Conservation (phyloP, 2,113 vertebrate species). For the Peromyscus polionotus region DNA sequence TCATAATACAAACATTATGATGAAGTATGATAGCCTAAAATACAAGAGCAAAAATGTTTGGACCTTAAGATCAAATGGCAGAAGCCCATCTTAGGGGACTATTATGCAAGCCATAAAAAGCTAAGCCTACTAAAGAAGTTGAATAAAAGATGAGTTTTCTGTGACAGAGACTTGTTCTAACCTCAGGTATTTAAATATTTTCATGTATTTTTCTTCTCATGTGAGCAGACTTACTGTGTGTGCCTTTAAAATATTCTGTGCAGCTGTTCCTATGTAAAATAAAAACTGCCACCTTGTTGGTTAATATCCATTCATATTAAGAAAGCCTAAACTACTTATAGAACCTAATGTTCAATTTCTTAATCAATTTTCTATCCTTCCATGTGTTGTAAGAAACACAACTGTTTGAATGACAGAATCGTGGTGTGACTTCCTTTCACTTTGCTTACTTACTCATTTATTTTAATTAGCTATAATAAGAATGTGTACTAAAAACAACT, state of each 20-base stretch:
- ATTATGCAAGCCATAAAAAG: background rate
- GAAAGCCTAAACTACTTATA: background rate
- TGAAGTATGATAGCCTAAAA: background rate
- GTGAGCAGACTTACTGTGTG: background rate
- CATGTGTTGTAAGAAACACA: background rate
- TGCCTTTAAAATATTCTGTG: background rate
- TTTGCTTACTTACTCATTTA: background rate
- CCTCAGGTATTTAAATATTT: background rate
- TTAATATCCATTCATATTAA: background rate
- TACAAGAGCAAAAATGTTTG: background rate
- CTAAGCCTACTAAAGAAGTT: background rate
- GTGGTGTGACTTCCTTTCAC: background rate
- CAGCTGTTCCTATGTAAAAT: background rate
- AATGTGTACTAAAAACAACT: background rate
- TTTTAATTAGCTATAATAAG: background rate
- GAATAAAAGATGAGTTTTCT: conserved; percentile 32
- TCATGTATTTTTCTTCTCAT: background rate
- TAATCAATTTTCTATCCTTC: background rate
- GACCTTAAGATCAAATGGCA: background rate
- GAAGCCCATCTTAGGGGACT: background rate
- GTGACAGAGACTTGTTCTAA: background rate
- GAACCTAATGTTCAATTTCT: background rate
- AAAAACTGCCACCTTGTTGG: background rate
- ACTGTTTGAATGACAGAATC: background rate
- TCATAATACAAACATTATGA: background rate